Percentiles rank a stretch among this genome's conserved stretches.
phyloP scores from a whole-genome alignment of 1,140 invertebrate species.

The Pogonognathellus flavescens region DNA sequence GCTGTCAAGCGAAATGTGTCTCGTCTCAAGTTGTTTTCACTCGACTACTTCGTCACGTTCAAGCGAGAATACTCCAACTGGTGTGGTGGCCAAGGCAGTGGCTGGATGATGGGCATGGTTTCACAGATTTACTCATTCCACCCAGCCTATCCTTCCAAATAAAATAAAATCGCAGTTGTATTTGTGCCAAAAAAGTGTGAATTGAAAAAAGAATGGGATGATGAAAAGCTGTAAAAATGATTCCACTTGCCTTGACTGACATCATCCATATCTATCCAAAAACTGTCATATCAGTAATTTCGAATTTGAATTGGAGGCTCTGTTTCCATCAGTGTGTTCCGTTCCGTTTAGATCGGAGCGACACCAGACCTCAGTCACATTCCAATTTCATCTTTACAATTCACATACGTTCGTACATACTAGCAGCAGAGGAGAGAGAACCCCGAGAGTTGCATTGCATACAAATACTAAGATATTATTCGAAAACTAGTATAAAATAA shows the following conservation, averaged over 20 bases:
- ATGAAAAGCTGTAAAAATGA: not conserved
- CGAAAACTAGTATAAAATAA: conserved; percentile 47
- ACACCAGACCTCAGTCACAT: conserved; percentile 6
- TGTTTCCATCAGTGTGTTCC: conserved; percentile 4
- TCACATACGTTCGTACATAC: not conserved
- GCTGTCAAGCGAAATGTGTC: conserved; percentile 35
- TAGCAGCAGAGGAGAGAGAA: conserved; percentile 18
- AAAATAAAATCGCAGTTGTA: conserved; percentile 35
- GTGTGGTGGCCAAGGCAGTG: not conserved
- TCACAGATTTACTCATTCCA: conserved; percentile 27
- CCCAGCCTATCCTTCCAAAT: conserved; percentile 16
- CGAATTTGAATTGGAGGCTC: conserved; percentile 31
- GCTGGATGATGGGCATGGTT: not conserved
- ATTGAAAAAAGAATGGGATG: conserved; percentile 1
- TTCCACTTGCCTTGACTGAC: conserved; percentile 10
- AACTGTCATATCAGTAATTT: conserved; percentile 39
- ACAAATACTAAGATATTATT: conserved; percentile 42
- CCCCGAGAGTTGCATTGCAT: conserved; percentile 37
- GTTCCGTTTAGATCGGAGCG: conserved; percentile 16
- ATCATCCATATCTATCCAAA: conserved; percentile 36
- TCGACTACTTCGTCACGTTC: conserved; percentile 11
- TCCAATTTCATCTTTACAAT: conserved; percentile 13
- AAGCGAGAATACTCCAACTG: too few relatives aligned
- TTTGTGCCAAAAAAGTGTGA: conserved; percentile 19
- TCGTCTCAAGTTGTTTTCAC: conserved; percentile 18